Evolutionary conservation across 2,888 invertebrate species (phyloP).

Genomic region (Dicranocentrus wangi): DNA sequence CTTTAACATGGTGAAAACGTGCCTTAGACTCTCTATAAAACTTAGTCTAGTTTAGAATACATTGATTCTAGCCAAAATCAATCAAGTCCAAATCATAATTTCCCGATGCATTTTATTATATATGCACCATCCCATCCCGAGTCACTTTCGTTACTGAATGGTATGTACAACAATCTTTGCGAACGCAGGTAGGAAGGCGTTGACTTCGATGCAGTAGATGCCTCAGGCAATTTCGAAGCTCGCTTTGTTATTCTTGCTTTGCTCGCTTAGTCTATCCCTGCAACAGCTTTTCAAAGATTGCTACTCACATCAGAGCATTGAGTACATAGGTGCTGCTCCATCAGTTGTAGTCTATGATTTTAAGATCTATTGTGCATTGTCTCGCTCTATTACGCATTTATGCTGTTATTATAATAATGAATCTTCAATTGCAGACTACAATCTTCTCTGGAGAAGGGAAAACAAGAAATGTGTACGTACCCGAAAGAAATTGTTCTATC

Average conservation of each 20-base stretch:
- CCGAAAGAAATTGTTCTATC: conserved; percentile 12
- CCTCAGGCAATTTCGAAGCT: conserved; percentile 21
- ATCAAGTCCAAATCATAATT: conserved; percentile 34
- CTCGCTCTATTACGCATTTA: conserved; percentile 44
- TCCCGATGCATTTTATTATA: conserved; percentile 37
- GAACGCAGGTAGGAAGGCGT: conserved; percentile 38
- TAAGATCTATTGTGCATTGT: conserved; percentile 43
- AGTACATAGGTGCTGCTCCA: conserved; percentile 33
- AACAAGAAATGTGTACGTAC: background rate
- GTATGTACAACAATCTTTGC: conserved; percentile 23
- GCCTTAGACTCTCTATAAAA: too few relatives aligned
- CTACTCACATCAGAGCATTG: background rate
- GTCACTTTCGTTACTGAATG: too few relatives aligned
- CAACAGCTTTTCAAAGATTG: conserved; percentile 38
- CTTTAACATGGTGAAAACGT: too few relatives aligned
- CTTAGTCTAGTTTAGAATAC: too few relatives aligned
- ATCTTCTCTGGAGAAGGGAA: background rate
- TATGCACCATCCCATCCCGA: background rate
- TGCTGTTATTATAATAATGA: conserved; percentile 1
- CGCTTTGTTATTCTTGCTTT: background rate
- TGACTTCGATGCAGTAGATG: conserved; percentile 43
- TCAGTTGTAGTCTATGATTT: conserved; percentile 30
- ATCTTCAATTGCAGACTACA: background rate
- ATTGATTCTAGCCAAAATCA: too few relatives aligned
- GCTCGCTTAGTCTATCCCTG: conserved; percentile 20